A percentile compares a stretch with the other conserved stretches of the same genome.
Evolutionary conservation across 2,113 vertebrate species (phyloP).

Genomic region (Pedionomus torquatus): DNA sequence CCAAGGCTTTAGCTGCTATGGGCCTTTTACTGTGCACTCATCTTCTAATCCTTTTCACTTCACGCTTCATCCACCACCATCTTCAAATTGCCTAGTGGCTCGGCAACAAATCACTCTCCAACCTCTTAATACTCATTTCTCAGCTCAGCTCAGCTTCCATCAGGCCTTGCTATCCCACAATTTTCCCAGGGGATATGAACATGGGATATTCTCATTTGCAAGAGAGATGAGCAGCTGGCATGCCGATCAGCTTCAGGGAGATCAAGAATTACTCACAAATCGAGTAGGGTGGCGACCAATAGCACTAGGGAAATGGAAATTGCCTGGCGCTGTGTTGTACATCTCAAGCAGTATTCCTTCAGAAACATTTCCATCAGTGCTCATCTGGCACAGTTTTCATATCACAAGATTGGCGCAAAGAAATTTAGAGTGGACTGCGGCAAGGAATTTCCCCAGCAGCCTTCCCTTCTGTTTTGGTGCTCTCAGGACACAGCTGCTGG

Average conservation of each 20-base stretch:
- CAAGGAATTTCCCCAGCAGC: not conserved
- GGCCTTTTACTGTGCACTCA: not conserved
- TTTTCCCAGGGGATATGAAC: not conserved
- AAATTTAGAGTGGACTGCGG: not conserved
- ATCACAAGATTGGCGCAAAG: rapidly evolving
- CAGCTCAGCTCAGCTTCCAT: not conserved
- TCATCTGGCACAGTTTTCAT: not conserved
- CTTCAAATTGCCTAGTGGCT: not conserved
- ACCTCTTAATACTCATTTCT: not conserved
- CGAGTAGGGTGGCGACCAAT: not conserved
- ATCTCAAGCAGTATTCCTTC: not conserved
- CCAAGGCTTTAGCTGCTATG: not conserved
- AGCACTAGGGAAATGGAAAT: not conserved
- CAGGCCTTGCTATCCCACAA: not conserved
- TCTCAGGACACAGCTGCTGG: not conserved
- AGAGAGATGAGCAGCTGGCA: not conserved
- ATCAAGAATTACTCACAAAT: not conserved
- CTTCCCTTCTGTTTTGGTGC: not conserved
- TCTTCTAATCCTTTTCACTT: not conserved
- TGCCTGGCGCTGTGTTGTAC: not conserved
- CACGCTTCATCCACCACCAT: not conserved
- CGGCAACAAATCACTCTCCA: not conserved
- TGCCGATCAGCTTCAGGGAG: not conserved
- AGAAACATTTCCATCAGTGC: not conserved
- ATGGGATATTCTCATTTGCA: not conserved